phyloP scores from a whole-genome alignment of 2,797 vertebrate species.

The Phrynocephalus forsythii region DNA sequence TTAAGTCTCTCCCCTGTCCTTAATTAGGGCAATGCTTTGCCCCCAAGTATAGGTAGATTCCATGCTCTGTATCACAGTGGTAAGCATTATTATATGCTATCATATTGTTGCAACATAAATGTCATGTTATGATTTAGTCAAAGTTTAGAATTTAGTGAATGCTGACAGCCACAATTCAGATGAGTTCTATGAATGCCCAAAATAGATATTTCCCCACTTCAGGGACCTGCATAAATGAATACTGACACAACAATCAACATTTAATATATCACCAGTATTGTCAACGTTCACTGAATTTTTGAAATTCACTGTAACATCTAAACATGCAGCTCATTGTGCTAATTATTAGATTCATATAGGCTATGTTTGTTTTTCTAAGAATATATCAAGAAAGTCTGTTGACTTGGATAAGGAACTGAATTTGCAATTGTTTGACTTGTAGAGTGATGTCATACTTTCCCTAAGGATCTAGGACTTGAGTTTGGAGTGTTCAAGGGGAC shows the following conservation, averaged over 20 bases:
- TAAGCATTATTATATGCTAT: not conserved
- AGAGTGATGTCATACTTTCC: not conserved
- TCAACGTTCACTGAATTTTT: not conserved
- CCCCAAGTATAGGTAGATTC: not conserved
- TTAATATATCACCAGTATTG: not conserved
- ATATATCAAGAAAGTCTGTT: not conserved
- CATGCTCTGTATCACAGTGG: conserved; percentile 10
- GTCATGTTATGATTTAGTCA: not conserved
- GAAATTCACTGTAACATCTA: not conserved
- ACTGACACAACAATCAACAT: not conserved
- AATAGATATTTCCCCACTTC: not conserved
- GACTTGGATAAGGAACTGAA: not conserved
- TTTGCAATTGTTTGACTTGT: not conserved
- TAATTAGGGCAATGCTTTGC: not conserved
- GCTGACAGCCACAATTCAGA: not conserved
- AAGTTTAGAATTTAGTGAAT: not conserved
- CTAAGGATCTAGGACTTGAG: not conserved
- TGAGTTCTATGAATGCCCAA: not conserved
- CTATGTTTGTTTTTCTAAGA: not conserved
- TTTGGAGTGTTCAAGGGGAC: not conserved
- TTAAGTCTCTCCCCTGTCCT: not conserved
- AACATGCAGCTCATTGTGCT: not conserved
- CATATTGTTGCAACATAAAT: not conserved
- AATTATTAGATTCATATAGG: not conserved
- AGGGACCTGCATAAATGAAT: not conserved